A percentile compares a stretch with the other conserved stretches of the same genome.
phyloP scores from a whole-genome alignment of 1,140 invertebrate genomes.

The Diuraphis noxia region DNA sequence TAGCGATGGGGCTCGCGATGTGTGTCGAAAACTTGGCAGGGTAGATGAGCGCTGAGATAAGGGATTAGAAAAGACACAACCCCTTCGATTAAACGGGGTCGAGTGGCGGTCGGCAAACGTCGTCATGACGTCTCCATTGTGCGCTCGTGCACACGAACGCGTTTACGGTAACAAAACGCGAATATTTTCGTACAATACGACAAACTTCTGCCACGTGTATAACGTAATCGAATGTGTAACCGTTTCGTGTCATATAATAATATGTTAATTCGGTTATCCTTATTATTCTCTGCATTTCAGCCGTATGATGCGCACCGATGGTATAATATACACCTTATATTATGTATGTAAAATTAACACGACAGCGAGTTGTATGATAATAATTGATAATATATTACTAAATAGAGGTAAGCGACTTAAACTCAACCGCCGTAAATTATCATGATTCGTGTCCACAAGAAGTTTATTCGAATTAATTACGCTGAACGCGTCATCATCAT shows the following conservation, averaged over 20 bases:
- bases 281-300: neutral
- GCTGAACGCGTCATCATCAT: too few relatives aligned
- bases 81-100: neutral
- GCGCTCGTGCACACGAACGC: too few relatives aligned
- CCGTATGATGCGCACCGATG: neutral
- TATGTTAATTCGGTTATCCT: neutral
- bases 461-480: neutral
- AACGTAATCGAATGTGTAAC: slow-evolving; percentile 37
- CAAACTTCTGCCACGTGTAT: slow-evolving; percentile 16
- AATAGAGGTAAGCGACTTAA: neutral
- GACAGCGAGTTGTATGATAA: neutral
- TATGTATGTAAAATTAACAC: neutral
- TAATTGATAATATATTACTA: neutral
- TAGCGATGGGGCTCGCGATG: neutral
- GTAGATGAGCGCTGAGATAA: slow-evolving; percentile 12
- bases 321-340: too few relatives aligned
- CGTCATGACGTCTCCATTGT: neutral
- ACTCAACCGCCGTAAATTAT: neutral
- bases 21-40: neutral
- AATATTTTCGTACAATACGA: neutral
- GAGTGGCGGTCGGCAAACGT: neutral
- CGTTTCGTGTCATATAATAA: neutral
- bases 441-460: neutral
- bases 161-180: neutral
- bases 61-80: slow-evolving; percentile 16